Base-by-base conservation (phyloP, 92 coral and sea anemone species). In the Phymanthus crucifer region DNA sequence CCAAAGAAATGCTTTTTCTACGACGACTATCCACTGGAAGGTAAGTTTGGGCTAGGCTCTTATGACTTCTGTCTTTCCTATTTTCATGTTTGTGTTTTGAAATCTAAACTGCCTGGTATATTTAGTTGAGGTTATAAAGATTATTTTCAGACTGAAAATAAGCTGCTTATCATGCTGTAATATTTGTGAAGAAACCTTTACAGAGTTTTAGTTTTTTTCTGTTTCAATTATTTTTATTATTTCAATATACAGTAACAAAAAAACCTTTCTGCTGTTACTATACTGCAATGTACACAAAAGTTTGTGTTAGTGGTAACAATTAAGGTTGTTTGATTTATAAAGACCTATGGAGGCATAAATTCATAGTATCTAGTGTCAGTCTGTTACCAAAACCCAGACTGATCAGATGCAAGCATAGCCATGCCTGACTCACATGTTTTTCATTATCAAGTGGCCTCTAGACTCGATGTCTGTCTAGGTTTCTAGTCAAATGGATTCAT, bases 21-120 rank as follows among this genome's bases (percentile, higher is more conserved):
- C 32, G 93, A 91, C 23, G 92, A 91, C 80, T 95, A 84, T 70
- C 99, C 99, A 29, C 72, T 95, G 56, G 99, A 95, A 95, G 97
- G 99, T 95, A 83, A 78, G 89, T 43, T 54, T 5, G 21, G 64
- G 64, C 6, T 14, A 16, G 14, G 64, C 6, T 54, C 21, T 54
- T 54, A 17, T 21, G 64, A 16, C 21, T 54, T 54, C 21, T 12
- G 21, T 54, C 21, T 29, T 11, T 8, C 10, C 33, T 10, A 14
- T 0, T 24, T 61, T 27, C 14, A 61, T 24, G 32, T 2, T 24
- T 24, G 1, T 61, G 32, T 12, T 61, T 32, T 70, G 4, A 18
- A 70, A 36, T n/a, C 35, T 21, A 70, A 70, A 54, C 3, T 13
- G 21, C 13, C 34, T 14, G 68, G 16, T 26, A 61, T 24, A 4